Conservation (phyloP, 2,888 invertebrate species). For the Laothoe populi region DNA sequence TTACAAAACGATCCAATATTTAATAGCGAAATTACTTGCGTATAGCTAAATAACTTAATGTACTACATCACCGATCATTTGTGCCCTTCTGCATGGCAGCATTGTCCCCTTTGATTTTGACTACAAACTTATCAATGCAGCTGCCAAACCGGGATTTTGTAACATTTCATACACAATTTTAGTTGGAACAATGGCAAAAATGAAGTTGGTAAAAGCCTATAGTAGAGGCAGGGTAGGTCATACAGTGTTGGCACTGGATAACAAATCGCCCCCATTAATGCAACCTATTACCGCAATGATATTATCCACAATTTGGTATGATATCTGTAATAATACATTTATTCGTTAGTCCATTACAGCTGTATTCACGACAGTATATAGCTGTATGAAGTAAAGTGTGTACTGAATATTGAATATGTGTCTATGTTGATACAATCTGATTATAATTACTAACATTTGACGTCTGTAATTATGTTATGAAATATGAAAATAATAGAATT, state of each 20-base stretch:
- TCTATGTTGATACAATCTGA: background rate
- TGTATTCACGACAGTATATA: constrained; percentile 25
- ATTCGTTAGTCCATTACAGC: constrained; percentile 40
- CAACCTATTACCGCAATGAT: constrained; percentile 70
- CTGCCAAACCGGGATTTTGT: constrained; percentile 27
- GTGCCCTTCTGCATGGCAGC: constrained; percentile 48
- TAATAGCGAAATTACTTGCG: constrained; percentile 68
- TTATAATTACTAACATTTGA: too few relatives aligned
- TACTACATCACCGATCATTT: constrained; percentile 46
- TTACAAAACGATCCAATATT: constrained; percentile 68
- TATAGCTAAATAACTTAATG: constrained; percentile 78
- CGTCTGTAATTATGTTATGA: too few relatives aligned
- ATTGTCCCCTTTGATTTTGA: constrained; percentile 45
- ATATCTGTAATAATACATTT: constrained; percentile 65
- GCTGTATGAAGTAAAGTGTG: constrained; percentile 15
- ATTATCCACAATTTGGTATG: constrained; percentile 69
- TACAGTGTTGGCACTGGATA: constrained; percentile 2
- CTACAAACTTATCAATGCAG: constrained; percentile 30
- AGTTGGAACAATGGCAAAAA: constrained; percentile 1
- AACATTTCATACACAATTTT: background rate
- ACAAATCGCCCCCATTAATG: constrained; percentile 55
- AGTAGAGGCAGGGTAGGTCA: constrained; percentile 48
- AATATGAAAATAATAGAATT: too few relatives aligned
- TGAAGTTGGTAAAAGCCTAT: constrained; percentile 40
- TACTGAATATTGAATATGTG: constrained; percentile 20